Conservation (phyloP, 2,113 vertebrate genomes). For the Stigmatopora argus region DNA sequence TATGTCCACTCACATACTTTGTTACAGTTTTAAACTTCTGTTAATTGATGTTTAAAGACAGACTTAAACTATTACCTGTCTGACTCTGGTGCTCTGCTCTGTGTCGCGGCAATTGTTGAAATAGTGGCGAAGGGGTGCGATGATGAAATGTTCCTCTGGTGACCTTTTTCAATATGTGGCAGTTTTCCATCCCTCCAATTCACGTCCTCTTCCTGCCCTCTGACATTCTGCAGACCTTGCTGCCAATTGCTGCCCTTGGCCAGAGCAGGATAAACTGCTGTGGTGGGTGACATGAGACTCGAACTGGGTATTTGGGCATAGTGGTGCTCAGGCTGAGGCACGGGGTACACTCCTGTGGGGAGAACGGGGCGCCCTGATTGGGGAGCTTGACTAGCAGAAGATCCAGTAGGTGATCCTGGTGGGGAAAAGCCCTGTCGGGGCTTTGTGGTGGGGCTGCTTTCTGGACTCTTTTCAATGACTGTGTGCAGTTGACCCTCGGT, state of each 20-base stretch:
- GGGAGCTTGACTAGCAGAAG: conserved; percentile 32
- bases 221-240: conserved; percentile 20
- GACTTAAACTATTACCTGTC: conserved; percentile 50
- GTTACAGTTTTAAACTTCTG: not conserved
- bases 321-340: conserved; percentile 82
- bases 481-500: conserved; percentile 87
- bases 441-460: conserved; percentile 83
- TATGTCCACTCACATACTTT: not conserved
- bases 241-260: conserved; percentile 76
- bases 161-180: conserved; percentile 70
- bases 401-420: conserved; percentile 41
- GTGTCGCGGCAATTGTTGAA: not conserved
- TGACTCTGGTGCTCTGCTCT: conserved; percentile 16
- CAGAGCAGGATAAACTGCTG: conserved; percentile 74
- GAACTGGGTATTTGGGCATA: conserved; percentile 78
- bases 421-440: conserved; percentile 76
- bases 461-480: conserved; percentile 87
- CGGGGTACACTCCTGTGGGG: conserved; percentile 76
- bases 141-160: conserved; percentile 67
- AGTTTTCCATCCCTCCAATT: conserved; percentile 21
- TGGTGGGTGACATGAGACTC: conserved; percentile 50
- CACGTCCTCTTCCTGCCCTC: conserved; percentile 13
- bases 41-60: not conserved
- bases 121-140: not conserved
- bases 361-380: conserved; percentile 77